These are phyloP conservation scores for Drepanosiphum platanoidis DNA, from an alignment of 2,888 invertebrate genomes.

Conservation along the genomic window DNA sequence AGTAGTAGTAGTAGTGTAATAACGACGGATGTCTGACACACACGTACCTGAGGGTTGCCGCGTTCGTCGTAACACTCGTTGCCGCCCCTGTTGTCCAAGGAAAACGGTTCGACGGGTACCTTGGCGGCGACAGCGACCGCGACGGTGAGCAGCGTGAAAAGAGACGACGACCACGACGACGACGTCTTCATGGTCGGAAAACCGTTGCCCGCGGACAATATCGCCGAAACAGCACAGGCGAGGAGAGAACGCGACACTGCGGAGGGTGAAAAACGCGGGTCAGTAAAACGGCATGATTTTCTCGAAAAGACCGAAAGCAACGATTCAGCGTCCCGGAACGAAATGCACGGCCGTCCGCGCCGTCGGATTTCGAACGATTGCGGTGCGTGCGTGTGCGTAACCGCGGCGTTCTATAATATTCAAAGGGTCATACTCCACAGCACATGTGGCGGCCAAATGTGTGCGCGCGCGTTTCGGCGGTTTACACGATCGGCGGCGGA, in stretches of 20 bases:
- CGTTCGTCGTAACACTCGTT: constrained; percentile 53
- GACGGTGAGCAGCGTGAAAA: not conserved
- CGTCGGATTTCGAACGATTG: constrained; percentile 2
- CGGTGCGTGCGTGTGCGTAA: not conserved
- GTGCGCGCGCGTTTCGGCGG: not conserved
- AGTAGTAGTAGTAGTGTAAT: no score
- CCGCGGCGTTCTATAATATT: no score
- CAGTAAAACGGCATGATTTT: no score
- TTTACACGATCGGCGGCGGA: not conserved
- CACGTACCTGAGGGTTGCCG: constrained; percentile 46
- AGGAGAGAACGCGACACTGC: not conserved
- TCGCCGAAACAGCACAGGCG: not conserved
- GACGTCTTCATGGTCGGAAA: not conserved
- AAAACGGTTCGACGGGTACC: constrained; percentile 36
- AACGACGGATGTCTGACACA: no score
- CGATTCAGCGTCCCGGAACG: not conserved
- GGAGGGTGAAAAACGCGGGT: not conserved
- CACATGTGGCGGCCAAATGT: constrained; percentile 59
- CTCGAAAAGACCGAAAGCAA: no score
- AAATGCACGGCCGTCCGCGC: not conserved
- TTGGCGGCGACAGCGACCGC: constrained; percentile 1
- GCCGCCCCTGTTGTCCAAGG: constrained; percentile 53
- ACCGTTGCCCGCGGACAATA: not conserved
- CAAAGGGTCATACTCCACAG: constrained; percentile 21
- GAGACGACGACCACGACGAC: not conserved